Evolutionary conservation across 2,113 vertebrate genomes (phyloP).

Genomic region (Chlorocebus sabaeus): DNA sequence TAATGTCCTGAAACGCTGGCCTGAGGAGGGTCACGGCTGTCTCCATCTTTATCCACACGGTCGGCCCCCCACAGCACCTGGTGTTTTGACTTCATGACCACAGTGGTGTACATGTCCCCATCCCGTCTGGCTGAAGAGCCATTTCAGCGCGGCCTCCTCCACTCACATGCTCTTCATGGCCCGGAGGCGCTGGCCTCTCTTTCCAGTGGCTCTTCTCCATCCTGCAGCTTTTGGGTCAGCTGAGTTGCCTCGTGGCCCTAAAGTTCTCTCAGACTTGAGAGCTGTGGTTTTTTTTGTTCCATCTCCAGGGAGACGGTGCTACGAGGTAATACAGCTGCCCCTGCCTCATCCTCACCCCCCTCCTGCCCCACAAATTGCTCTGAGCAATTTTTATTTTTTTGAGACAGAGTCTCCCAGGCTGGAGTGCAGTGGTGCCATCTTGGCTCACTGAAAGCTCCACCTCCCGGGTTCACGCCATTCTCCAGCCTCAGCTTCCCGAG

Average conservation of each 20-base stretch:
- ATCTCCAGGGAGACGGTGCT: not conserved
- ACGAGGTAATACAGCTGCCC: not conserved
- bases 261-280: not conserved
- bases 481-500: no score
- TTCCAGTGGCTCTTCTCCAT: not conserved
- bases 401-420: no score
- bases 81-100: not conserved
- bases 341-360: accelerated
- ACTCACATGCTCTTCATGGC: no score
- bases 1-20: accelerated
- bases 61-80: no score
- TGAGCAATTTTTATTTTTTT: not conserved
- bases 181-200: not conserved
- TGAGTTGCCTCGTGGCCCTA: not conserved
- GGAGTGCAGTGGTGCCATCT: no score
- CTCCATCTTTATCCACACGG: not conserved
- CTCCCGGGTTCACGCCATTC: no score
- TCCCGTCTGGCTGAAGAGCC: not conserved
- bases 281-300: not conserved
- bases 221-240: not conserved
- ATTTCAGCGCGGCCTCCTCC: no score
- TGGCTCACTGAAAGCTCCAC: no score
- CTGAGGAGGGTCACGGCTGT: accelerated
- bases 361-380: not conserved
- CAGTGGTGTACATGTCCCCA: accelerated